Evolutionary conservation across 2,888 invertebrate genomes (phyloP), one percentile per base, ranked within the genome.

Genomic region (Acronicta alni): DNA sequence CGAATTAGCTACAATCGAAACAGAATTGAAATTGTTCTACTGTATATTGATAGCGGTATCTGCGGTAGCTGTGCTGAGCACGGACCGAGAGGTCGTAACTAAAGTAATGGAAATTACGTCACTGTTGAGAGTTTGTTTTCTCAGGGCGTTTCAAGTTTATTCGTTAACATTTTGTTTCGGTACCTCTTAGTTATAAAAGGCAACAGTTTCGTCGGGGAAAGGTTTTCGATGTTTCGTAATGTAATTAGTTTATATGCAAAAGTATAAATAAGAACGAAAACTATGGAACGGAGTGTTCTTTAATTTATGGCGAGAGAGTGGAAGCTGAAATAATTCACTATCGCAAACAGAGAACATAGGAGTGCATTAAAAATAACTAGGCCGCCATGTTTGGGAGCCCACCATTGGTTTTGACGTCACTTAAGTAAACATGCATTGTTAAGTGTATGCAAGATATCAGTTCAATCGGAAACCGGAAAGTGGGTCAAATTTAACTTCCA

Each of bases 221-320:
- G n/a, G n/a, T 47, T 12, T 16, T 8, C 15, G 14, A 30, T 8
- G 6, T 3, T 5, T 35, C 12, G 9, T 7, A 14, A 41, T 23
- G 39, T 54, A 30, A 23, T 20, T 45, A 17, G 20, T 55, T 57
- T 17, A 10, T 23, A 14, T 20, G n/a, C 32, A 32, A 32, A 32
- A 32, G 14, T 32, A 32, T 14, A 32, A 14, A 14, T 14, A 32
- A 32, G 26, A 9, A 26, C n/a, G 9, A 26, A 23, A 23, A 23
- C 23, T 23, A 6, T 7, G 23, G 23, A 7, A 23, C 23, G 23
- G 2, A 10, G 32, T 14, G 14, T 14, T 14, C 12, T 32, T 14
- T 9, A 9, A 26, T 10, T 8, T 26, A 10, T 26, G 10, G 26
- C 26, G 10, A 26, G 10, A 26, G 9, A 26, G 10, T 10, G 26